Evolutionary conservation across 2,888 invertebrate species (phyloP).

Genomic region (Tuta absoluta): DNA sequence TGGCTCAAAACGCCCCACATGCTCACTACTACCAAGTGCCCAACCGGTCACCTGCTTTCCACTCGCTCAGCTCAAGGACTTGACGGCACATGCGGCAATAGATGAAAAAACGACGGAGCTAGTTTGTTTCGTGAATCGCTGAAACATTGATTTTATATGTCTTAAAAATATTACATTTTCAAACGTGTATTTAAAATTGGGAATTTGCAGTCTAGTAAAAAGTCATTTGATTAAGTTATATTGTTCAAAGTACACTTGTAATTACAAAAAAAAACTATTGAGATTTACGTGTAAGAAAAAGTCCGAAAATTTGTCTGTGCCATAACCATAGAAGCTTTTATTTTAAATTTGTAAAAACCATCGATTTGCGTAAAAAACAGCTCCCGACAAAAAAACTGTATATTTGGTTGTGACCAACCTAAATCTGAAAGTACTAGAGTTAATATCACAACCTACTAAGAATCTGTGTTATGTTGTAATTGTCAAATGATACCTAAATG

Average conservation of each 20-base stretch:
- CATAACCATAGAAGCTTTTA: background rate
- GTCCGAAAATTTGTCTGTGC: too few relatives aligned
- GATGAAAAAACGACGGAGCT: background rate
- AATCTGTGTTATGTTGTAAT: background rate
- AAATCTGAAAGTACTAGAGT: background rate
- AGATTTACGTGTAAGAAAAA: too few relatives aligned
- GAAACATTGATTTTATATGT: background rate
- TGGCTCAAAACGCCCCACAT: background rate
- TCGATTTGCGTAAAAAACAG: conserved; percentile 4
- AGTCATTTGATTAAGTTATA: too few relatives aligned
- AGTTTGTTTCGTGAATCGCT: background rate
- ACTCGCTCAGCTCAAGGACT: conserved; percentile 2
- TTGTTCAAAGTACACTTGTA: too few relatives aligned
- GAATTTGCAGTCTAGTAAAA: too few relatives aligned
- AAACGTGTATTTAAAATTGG: too few relatives aligned
- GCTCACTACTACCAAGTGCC: background rate
- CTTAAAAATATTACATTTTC: too few relatives aligned
- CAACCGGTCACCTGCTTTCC: background rate
- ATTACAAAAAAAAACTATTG: too few relatives aligned
- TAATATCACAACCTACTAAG: conserved; percentile 17
- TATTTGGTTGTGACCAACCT: conserved; percentile 11
- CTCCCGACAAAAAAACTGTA: background rate
- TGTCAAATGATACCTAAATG: conserved; percentile 4
- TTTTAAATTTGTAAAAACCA: background rate
- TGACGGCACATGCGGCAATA: background rate